These are phyloP conservation scores for Leuciscus waleckii DNA, from an alignment of 2,797 vertebrate species.

Conservation along the genomic window DNA sequence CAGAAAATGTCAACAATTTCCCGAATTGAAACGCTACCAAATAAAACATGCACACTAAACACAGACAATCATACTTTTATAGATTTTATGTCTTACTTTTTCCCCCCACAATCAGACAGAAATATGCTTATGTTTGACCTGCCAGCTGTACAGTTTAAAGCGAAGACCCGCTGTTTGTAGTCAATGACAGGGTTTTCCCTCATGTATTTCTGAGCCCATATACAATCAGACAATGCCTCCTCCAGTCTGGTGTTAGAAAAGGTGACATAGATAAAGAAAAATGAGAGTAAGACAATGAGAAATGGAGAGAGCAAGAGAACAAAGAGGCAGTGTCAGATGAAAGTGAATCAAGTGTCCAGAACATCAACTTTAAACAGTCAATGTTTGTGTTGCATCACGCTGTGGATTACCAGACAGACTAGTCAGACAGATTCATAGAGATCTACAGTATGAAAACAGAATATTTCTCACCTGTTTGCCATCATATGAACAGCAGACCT, in stretches of 20 bases:
- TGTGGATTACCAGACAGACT: background rate
- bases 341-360: background rate
- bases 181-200: conserved; percentile 86
- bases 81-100: background rate
- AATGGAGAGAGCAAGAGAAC: background rate
- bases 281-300: background rate
- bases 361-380: conserved; percentile 20
- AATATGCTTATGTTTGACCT: conserved; percentile 74
- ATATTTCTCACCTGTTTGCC: conserved; percentile 76
- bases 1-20: conserved; percentile 42
- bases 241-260: conserved; percentile 75
- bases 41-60: background rate
- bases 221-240: conserved; percentile 86
- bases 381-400: background rate
- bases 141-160: conserved; percentile 87
- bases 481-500: conserved; percentile 83
- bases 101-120: background rate
- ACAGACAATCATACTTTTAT: background rate
- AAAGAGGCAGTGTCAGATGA: conserved; percentile 26
- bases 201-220: conserved; percentile 82
- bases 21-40: background rate
- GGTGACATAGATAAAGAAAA: background rate
- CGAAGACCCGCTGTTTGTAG: conserved; percentile 89
- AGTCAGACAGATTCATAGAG: background rate
- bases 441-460: background rate